These are phyloP conservation scores for Dascillus cervinus DNA, from an alignment of 2,888 invertebrate species.

Conservation along the genomic window DNA sequence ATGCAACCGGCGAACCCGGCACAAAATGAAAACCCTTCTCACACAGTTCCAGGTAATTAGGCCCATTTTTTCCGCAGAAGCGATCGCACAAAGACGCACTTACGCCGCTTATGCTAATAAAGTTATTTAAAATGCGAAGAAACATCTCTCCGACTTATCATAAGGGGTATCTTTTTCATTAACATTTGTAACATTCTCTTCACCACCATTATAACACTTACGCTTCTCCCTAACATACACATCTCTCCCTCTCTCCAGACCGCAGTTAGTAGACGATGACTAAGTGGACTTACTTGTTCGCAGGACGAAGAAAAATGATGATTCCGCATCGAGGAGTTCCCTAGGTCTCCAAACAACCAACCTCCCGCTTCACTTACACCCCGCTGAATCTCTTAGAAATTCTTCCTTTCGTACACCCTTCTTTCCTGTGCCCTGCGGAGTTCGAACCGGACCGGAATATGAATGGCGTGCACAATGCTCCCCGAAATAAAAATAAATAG, in stretches of 20 bases:
- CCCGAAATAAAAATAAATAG: too few relatives aligned
- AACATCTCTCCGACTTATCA: constrained; percentile 1
- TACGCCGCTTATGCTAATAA: too few relatives aligned
- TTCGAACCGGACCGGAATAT: constrained; percentile 18
- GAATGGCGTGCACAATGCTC: too few relatives aligned
- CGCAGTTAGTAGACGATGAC: constrained; percentile 43
- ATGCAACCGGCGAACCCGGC: too few relatives aligned
- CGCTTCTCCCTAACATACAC: constrained; percentile 19
- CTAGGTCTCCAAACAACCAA: constrained; percentile 35
- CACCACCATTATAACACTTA: constrained; percentile 23
- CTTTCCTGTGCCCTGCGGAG: constrained; percentile 17
- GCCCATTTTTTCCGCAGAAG: too few relatives aligned
- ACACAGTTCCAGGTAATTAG: too few relatives aligned
- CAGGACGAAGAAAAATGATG: constrained; percentile 48
- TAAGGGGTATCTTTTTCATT: constrained; percentile 6
- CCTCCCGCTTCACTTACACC: constrained; percentile 33
- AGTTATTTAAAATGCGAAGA: background rate
- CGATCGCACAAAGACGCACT: too few relatives aligned
- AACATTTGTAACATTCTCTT: constrained; percentile 18
- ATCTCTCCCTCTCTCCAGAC: constrained; percentile 16
- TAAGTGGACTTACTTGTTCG: constrained; percentile 50
- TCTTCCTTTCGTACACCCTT: constrained; percentile 30
- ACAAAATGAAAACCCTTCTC: too few relatives aligned
- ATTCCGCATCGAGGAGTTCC: constrained; percentile 42
- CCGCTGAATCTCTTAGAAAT: constrained; percentile 31